A percentile compares a stretch with the other conserved stretches of the same genome.
Evolutionary conservation across 2,888 invertebrate genomes (phyloP).

Genomic region (Drosophila monieri): DNA sequence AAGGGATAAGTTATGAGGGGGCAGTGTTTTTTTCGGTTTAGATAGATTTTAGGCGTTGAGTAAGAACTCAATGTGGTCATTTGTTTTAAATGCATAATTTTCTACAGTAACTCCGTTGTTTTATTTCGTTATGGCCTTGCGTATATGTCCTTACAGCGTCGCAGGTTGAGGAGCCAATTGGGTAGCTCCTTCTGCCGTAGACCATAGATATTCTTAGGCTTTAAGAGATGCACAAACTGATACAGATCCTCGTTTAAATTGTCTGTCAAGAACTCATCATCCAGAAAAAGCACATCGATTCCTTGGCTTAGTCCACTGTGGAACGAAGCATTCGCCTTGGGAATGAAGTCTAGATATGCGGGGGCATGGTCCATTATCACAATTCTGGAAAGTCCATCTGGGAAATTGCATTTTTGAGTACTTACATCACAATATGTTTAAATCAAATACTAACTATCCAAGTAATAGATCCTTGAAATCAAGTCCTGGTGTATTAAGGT

Average conservation of each 20-base stretch:
- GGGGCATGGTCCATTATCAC: constrained; percentile 49
- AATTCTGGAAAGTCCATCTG: constrained; percentile 32
- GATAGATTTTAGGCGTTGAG: constrained; percentile 47
- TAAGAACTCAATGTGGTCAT: constrained; percentile 13
- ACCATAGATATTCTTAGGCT: constrained; percentile 55
- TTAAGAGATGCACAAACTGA: constrained; percentile 43
- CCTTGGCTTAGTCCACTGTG: constrained; percentile 34
- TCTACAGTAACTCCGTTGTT: constrained; percentile 3
- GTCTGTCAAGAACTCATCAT: constrained; percentile 27
- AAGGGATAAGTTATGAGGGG: constrained; percentile 83
- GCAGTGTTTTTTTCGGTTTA: constrained; percentile 36
- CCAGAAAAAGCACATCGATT: constrained; percentile 59
- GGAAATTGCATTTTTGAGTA: neutral
- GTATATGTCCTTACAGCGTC: constrained; percentile 19
- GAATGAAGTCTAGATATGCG: constrained; percentile 51
- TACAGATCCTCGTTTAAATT: constrained; percentile 43
- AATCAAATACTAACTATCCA: constrained; percentile 48
- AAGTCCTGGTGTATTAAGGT: constrained; percentile 46
- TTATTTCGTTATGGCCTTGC: neutral
- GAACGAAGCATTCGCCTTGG: constrained; percentile 45
- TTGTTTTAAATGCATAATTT: constrained; percentile 58
- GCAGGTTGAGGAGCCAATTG: constrained; percentile 44
- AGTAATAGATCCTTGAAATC: constrained; percentile 35
- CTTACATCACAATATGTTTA: neutral
- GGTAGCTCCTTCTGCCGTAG: constrained; percentile 46